Base-by-base conservation (phyloP, 2,888 invertebrate genomes). In the Lycaena phlaeas region DNA sequence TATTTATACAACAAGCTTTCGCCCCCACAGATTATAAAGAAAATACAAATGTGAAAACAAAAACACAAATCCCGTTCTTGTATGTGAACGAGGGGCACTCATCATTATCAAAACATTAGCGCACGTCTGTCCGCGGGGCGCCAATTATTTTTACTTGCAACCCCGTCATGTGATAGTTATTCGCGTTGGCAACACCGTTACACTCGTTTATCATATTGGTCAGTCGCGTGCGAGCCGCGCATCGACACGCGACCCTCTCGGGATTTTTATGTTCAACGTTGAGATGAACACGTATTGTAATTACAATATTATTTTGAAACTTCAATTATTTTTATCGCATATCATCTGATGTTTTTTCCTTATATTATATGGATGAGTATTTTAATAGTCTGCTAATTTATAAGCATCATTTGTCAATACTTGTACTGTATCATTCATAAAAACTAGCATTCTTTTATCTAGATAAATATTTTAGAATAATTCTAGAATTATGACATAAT, bases 71-170 rank as follows among this genome's bases (percentile, higher is more conserved):
- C 65, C 61, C 45, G 49, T 46, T 38, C 39, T 36, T 48, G 48
- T 26, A 45, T 45, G 44, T 51, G 62, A 66, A 72, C 71, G 73
- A 73, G 65, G 62, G 30, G 61, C 64, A 65, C 70, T 73, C 74
- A 68, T 74, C 72, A 79, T 81, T 81, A 81, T 71, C 66, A 77
- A 75, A 84, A 82, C 77, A 82, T 73, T 72, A 72, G 61, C 73
- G 68, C 69, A 65, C 68, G 74, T 54, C 61, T 53, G 61, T 53
- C 81, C 64, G 74, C 79, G 76, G 82, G 82, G 76, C 60, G 82
- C 82, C 82, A 82, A 84, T 84, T 84, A 84, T 76, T 73, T 66
- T 57, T 54, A 53, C 61, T 69, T 61, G 71, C 73, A 81, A 74
- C 81, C 81, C 81, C 69, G 74, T 77, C 78, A 59, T 53, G 61